These are phyloP conservation scores for Cylindroiulus punctatus DNA, from an alignment of 2,888 invertebrate genomes.

Conservation along the genomic window DNA sequence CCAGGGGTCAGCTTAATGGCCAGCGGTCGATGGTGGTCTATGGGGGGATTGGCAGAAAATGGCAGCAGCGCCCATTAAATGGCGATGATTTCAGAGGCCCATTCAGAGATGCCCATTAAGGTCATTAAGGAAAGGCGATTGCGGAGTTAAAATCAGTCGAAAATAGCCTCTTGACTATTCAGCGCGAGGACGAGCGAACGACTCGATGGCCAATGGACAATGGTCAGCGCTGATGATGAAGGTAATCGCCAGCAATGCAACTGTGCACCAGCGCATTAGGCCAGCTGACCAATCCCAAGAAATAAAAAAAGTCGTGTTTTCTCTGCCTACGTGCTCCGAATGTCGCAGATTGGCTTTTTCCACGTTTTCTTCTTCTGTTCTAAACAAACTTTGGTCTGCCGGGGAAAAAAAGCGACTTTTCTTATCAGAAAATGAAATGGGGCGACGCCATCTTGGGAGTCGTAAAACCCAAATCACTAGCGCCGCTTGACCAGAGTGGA, in stretches of 20 bases:
- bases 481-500: neutral
- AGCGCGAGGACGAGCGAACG: neutral
- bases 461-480: neutral
- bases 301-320: slow-evolving; percentile 22
- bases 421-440: slow-evolving; percentile 29
- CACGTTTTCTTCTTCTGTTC: neutral
- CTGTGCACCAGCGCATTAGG: neutral
- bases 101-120: slow-evolving; percentile 38
- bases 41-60: neutral
- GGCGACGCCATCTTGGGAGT: slow-evolving; percentile 24
- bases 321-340: neutral
- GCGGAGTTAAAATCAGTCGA: slow-evolving; percentile 29
- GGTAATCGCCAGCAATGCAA: slow-evolving; percentile 7
- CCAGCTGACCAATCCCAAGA: neutral
- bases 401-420: neutral
- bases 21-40: neutral
- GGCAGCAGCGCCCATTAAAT: slow-evolving; percentile 10
- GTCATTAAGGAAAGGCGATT: slow-evolving; percentile 42
- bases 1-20: neutral
- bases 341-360: neutral
- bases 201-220: slow-evolving; percentile 42
- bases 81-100: slow-evolving; percentile 29
- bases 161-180: slow-evolving; percentile 37
- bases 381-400: slow-evolving; percentile 18
- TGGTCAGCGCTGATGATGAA: slow-evolving; percentile 10